Base-by-base conservation (phyloP, 2,113 vertebrate genomes). In the Pedionomus torquatus region DNA sequence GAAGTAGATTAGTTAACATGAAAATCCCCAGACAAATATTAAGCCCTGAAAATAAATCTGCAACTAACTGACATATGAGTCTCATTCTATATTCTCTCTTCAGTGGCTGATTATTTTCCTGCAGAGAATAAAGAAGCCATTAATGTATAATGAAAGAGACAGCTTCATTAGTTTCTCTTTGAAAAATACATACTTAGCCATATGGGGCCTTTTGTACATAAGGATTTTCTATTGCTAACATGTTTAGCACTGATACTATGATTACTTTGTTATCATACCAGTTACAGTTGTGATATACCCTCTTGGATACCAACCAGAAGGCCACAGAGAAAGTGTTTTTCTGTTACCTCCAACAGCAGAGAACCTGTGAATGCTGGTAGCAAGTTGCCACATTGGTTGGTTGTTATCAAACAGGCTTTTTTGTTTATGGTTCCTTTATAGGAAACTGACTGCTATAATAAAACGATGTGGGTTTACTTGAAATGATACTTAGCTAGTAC, bases 91-190 rank as follows among this genome's bases (percentile, higher is more conserved):
- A 88, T 94, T 91, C 80, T 83, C 23, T 91, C 60, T 91, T 86
- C 55, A 75, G 48, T 51, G 49, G 51, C 41, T 84, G 85, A 91
- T 94, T 88, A 88, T 96, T 96, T 95, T 94, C 46, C 89, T 95
- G 68, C 55, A 70, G 89, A 93, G 90, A 92, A 91, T 91, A 93
- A 90, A 90, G 84, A 93, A 66, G 9, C 28, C 35, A 90, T 88
- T 92, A 88, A 85, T 88, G 52, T 77, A 54, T 78, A 95, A 94
- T 90, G 88, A 94, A 97, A 96, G 41, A 96, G 80, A 68, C 17
- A 72, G 68, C 35, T 90, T 89, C 64, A 87, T 91, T 95, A 89
- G 95, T 96, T 94, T 91, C n/a, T 83, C 44, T 89, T 83, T 90
- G 84, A 92, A 87, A 87, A 93, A 90, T 44, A 84, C 49, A 46